Evolutionary conservation across 2,888 invertebrate genomes (phyloP).

Genomic region (Fragum fragum): DNA sequence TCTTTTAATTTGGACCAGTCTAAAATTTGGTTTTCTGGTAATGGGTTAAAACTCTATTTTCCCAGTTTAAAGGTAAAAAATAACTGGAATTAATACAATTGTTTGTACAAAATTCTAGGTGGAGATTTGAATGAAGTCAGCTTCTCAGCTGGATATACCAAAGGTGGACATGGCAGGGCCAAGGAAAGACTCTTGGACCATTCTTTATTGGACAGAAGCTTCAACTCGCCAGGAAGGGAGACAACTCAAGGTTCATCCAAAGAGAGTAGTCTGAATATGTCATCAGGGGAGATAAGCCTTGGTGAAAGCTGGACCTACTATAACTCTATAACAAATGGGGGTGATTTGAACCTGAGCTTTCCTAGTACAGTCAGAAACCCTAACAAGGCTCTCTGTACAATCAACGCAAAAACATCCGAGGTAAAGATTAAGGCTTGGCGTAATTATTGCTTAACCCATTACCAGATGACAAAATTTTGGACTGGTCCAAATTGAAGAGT

Average conservation of each 20-base stretch:
- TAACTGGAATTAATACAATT: too few relatives aligned
- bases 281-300: slow-evolving; percentile 66
- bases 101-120: too few relatives aligned
- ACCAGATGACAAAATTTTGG: too few relatives aligned
- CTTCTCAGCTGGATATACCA: slow-evolving; percentile 80
- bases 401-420: slow-evolving; percentile 90
- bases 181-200: not conserved
- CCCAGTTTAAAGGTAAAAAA: too few relatives aligned
- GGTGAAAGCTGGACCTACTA: slow-evolving; percentile 87
- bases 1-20: too few relatives aligned
- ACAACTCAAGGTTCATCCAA: slow-evolving; percentile 36
- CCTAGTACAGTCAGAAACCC: slow-evolving; percentile 88
- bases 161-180: slow-evolving; percentile 56
- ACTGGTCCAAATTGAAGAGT: too few relatives aligned
- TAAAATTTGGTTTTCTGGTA: too few relatives aligned
- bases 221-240: slow-evolving; percentile 40
- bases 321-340: slow-evolving; percentile 87
- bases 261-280: slow-evolving; percentile 48
- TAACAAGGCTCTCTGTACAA: slow-evolving; percentile 91
- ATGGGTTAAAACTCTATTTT: too few relatives aligned
- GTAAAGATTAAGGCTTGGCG: too few relatives aligned
- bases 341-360: slow-evolving; percentile 66
- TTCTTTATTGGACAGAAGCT: slow-evolving; percentile 43
- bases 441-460: too few relatives aligned
- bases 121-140: slow-evolving; percentile 86